Percentiles rank a stretch among this genome's conserved stretches.
These are phyloP conservation scores for Apotomis betuletana DNA, from an alignment of 2,888 invertebrate species.

Conservation along the genomic window DNA sequence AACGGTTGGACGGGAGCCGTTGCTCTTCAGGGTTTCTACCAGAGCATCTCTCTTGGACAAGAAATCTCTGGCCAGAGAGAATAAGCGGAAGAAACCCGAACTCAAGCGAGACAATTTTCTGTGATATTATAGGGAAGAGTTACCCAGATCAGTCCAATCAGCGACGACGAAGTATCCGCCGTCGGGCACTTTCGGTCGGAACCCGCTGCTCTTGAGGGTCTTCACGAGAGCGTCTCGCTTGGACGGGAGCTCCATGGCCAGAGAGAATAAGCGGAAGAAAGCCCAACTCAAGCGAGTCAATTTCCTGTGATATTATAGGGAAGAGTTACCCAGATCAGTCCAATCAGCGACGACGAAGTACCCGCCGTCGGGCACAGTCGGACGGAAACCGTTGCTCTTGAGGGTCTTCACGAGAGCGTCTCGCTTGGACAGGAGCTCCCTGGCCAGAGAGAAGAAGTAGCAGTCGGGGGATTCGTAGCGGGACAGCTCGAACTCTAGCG, in stretches of 20 bases:
- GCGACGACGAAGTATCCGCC: constrained; percentile 99
- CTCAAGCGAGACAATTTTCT: background rate
- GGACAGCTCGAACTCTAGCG: constrained; percentile 92
- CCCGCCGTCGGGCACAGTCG: constrained; percentile 97
- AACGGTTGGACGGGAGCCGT: constrained; percentile 94
- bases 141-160: constrained; percentile 92
- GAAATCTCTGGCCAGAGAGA: constrained; percentile 89
- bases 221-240: constrained; percentile 92
- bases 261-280: constrained; percentile 89
- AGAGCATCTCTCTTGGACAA: constrained; percentile 91
- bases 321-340: constrained; percentile 86
- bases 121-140: constrained; percentile 36
- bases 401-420: constrained; percentile 91
- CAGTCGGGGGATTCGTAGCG: constrained; percentile 89
- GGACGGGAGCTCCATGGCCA: constrained; percentile 88
- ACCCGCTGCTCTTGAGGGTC: constrained; percentile 90
- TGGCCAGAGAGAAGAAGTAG: constrained; percentile 90
- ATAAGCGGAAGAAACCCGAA: constrained; percentile 87
- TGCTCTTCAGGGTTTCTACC: constrained; percentile 87
- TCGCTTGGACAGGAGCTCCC: constrained; percentile 89
- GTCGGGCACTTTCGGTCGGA: constrained; percentile 96
- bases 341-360: constrained; percentile 99
- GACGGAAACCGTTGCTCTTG: constrained; percentile 91
- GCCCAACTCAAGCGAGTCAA: too few species aligned
- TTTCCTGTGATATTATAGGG: background rate